Conservation (phyloP, 2,113 vertebrate species). For the Ammodytes dubius region DNA sequence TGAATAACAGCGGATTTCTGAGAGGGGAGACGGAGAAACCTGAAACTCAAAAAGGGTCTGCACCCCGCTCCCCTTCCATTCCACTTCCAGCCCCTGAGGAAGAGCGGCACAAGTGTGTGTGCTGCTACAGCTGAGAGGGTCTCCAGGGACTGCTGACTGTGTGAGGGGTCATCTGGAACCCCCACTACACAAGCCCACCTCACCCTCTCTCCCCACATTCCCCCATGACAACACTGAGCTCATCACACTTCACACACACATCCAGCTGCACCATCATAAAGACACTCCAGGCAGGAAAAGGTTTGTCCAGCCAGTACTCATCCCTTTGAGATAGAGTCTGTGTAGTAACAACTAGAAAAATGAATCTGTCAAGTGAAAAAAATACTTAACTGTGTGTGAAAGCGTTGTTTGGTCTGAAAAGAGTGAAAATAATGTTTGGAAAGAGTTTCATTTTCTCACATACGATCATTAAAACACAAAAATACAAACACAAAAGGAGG, state of each 20-base stretch:
- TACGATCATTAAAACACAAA: not conserved
- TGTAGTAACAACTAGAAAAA: not conserved
- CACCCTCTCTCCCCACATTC: slow-evolving; percentile 31
- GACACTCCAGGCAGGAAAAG: slow-evolving; percentile 8
- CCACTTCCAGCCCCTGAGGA: slow-evolving; percentile 56
- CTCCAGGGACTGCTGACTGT: slow-evolving; percentile 66
- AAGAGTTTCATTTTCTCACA: not conserved
- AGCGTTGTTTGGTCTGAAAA: not conserved
- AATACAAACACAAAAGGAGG: not conserved
- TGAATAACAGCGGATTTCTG: slow-evolving; percentile 71
- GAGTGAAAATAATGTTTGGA: not conserved
- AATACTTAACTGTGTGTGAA: not conserved
- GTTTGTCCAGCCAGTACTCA: slow-evolving; percentile 32
- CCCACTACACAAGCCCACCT: not conserved
- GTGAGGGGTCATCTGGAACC: slow-evolving; percentile 66
- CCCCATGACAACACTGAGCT: slow-evolving; percentile 68
- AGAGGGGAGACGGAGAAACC: slow-evolving; percentile 61
- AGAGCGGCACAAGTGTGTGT: slow-evolving; percentile 71
- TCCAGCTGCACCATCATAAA: slow-evolving; percentile 60
- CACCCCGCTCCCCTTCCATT: not conserved
- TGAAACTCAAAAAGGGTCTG: slow-evolving; percentile 67
- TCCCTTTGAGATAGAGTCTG: slow-evolving; percentile 2
- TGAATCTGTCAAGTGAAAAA: not conserved
- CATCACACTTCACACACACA: slow-evolving; percentile 54
- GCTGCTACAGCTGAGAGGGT: slow-evolving; percentile 75